Evolutionary conservation across 2,888 invertebrate genomes (phyloP), one percentile per base, ranked within the genome.

Genomic region (Drosophila affinis): DNA sequence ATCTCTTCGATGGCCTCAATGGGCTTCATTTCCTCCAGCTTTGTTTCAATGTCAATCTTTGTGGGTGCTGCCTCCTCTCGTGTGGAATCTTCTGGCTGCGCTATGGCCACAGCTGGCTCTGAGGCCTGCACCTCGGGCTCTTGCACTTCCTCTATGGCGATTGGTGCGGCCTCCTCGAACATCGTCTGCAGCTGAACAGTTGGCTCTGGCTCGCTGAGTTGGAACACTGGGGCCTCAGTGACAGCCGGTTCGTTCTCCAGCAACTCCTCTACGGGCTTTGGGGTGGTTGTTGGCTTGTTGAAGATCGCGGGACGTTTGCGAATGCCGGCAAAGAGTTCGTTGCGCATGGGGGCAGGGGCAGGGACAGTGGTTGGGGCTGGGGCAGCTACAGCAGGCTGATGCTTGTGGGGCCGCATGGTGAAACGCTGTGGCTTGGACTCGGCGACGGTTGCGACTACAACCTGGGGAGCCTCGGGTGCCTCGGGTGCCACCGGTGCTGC

Each of bases 281-380:
- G 45, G 5, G 72, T 68, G 12, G 46, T 76, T 21, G 75, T 51
- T 14, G 59, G 60, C 62, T 87, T 89, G 24, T 85, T 86, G 45
- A 88, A 81, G 57, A 78, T 69, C 0, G 83, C 74, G 10, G 91
- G 91, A 54, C 91, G 91, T 49, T 91, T 91, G 34, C 91, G 89
- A 17, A 90, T 88, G 45, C 89, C 81, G 10, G 80, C 87, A 56
- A 81, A 91, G 7, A 91, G 71, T 5, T 91, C 90, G 9, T 81
- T 79, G 47, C 90, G 85, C 1, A 79, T 21, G 7, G 87, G 75
- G 10, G 62, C 62, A n/a, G 87, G 75, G 10, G 62, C 62, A n/a
- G 62, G 69, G 24, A 24, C 24, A 5, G 2, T 24, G 47, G 83
- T 5, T 24, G 24, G 3, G 47, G 83, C 81, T 3, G 81, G 48